Base-by-base conservation (phyloP, 2,113 vertebrate species). In the Atrichornis clamosus region DNA sequence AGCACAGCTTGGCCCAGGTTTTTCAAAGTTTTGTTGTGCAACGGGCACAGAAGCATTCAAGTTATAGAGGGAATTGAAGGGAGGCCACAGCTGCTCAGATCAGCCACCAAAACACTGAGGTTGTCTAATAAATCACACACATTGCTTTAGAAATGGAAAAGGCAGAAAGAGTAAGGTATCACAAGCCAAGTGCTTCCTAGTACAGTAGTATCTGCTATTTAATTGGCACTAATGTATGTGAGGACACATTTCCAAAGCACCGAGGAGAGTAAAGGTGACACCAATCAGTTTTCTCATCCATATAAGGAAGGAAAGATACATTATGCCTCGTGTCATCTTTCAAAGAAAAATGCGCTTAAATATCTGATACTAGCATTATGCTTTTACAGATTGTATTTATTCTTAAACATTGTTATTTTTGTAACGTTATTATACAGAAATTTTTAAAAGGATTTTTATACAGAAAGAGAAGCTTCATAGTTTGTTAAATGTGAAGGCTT, bases 31-130 rank as follows among this genome's bases (percentile, higher is more conserved):
- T 73, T 28, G 15, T 47, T 0, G 1, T 21, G 13, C 9, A 37
- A 79, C 1, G 5, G 16, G 7, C 0, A 0, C 30, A 68, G 11
- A 6, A 80, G 18, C 8, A 3, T 41, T 23, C 8, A 37, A 5
- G 5, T 33, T 53, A 24, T 2, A 17, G 30, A 10, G 9, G 6
- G 3, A 59, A 42, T 0, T 69, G 26, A 82, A 28, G 7, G 2
- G 11, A 87, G 5, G 8, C 15, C 1, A 0, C 17, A 83, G 24
- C 9, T 75, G 4, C 33, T 50, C 0, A 0, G 5, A 32, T 21
- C 3, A 3, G 32, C 7, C 12, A 47, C 22, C 32, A 52, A 65
- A 90, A 2, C 3, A 3, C 11, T 58, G 42, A 15, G 15, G 11
- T 81, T 67, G 33, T 58, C 33, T 37, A 22, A 58, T 14, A 74